Evolutionary conservation across 1,140 invertebrate species (phyloP).

Genomic region (Lysiphlebus fabarum): DNA sequence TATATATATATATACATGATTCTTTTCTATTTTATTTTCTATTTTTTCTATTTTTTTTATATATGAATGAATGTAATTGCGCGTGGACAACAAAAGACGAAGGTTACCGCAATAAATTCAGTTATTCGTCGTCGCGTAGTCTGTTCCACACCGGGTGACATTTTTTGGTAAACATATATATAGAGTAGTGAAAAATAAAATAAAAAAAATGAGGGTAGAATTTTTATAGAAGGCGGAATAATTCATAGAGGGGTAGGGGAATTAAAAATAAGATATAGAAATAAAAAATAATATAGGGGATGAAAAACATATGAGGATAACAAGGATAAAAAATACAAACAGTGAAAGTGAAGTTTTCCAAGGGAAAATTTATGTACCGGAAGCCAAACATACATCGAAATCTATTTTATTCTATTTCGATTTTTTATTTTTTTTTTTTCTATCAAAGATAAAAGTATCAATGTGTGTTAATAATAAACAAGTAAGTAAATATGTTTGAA

Average conservation of each 20-base stretch:
- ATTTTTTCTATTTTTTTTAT: not conserved
- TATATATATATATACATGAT: constrained; percentile 10
- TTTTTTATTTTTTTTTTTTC: no score
- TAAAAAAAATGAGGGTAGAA: constrained; percentile 2
- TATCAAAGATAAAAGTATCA: no score
- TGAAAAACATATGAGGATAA: no score
- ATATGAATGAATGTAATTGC: constrained; percentile 17
- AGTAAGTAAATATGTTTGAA: not conserved
- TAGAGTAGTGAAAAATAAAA: constrained; percentile 7
- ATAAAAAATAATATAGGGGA: no score
- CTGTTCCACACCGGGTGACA: constrained; percentile 17
- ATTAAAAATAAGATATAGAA: no score
- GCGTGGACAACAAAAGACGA: constrained; percentile 13
- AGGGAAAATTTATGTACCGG: no score
- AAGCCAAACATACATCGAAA: no score
- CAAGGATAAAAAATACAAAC: no score
- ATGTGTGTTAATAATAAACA: not conserved
- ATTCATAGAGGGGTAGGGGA: no score
- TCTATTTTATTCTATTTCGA: no score
- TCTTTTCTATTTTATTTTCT: constrained; percentile 12
- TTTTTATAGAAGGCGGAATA: no score
- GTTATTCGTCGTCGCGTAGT: constrained; percentile 30
- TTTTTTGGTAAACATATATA: constrained; percentile 30
- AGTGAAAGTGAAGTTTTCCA: no score
- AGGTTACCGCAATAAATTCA: constrained; percentile 32